A percentile compares a stretch with the other conserved stretches of the same genome.
Evolutionary conservation across 1,140 invertebrate genomes (phyloP).

Genomic region (Lasioglossum baleicum): DNA sequence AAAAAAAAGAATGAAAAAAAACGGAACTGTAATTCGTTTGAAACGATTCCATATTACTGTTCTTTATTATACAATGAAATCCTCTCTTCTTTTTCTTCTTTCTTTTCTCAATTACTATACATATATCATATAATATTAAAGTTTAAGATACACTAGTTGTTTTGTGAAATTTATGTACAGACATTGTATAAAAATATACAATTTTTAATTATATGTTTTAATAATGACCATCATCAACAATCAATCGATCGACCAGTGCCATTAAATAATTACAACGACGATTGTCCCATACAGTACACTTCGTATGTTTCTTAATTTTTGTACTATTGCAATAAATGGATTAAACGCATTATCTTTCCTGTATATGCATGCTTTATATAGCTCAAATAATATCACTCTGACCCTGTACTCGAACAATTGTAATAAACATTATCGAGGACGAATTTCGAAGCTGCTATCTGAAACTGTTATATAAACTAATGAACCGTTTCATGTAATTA

Average conservation of each 20-base stretch:
- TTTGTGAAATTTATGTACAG: constrained; percentile 42
- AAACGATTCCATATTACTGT: not conserved
- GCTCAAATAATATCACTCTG: not conserved
- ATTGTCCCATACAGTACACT: not conserved
- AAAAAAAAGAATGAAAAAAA: too few species aligned
- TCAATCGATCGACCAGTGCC: not conserved
- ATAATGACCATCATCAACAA: not conserved
- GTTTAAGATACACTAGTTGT: not conserved
- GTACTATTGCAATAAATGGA: constrained; percentile 9
- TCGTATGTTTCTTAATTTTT: constrained; percentile 3
- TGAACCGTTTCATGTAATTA: not conserved
- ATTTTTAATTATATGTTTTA: constrained; percentile 19
- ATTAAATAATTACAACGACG: too few species aligned
- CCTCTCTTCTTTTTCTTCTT: too few species aligned
- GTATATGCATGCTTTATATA: not conserved
- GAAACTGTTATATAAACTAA: not conserved
- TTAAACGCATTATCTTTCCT: not conserved
- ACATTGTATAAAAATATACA: constrained; percentile 41
- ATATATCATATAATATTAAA: constrained; percentile 21
- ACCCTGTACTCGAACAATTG: not conserved
- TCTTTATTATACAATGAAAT: not conserved
- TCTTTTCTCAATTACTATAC: not conserved
- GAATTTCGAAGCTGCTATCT: not conserved
- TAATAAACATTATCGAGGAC: not conserved
- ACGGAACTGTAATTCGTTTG: constrained; percentile 3